Evolutionary conservation across 1,140 invertebrate genomes (phyloP), one percentile per base, ranked within the genome.

Genomic region (Lethocerus indicus): DNA sequence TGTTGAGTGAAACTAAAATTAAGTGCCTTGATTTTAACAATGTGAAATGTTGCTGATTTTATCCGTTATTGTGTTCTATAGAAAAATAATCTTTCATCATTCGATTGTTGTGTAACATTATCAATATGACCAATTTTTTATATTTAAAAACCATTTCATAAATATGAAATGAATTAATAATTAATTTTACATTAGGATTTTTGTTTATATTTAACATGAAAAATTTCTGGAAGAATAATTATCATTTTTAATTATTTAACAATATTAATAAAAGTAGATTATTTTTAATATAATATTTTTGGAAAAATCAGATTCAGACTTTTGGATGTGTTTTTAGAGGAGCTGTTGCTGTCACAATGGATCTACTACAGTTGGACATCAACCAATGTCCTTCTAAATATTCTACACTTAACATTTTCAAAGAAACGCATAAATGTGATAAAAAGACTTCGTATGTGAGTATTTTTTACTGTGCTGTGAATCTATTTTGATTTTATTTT

Each of bases 401-500:
- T 64, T 83, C 83, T 58, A 74, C 80, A 23, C 80, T 87, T 2
- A 98, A 98, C 71, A 90, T 87, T 12, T 98, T 94, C 66, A 94
- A 95, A 67, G 77, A 81, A 56, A 93, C 91, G 4, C 84, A 96
- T 64, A 92, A 93, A 67, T 98, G 94, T 67, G 87, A 97, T 67
- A 74, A 72, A 60, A 76, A 77, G 62, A 83, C 85, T 4, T 93
- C 91, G 57, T 92, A 93, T 66, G 92, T 97, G 72, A 89, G 86
- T 57, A 35, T 52, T 35, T 39, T 51, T 47, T 32, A 14, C 45
- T 54, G 47, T 55, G 28, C 28, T 3, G 21, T 20, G 16, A 20
- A 37, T 41, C 3, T 24, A 2, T 41, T 9, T 40, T 21, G 3
- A 7, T 20, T 24, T 42, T 5, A 7, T 4, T 13, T 42, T 42